phyloP scores from a whole-genome alignment of 2,888 invertebrate genomes.

The Sesamia inferens region DNA sequence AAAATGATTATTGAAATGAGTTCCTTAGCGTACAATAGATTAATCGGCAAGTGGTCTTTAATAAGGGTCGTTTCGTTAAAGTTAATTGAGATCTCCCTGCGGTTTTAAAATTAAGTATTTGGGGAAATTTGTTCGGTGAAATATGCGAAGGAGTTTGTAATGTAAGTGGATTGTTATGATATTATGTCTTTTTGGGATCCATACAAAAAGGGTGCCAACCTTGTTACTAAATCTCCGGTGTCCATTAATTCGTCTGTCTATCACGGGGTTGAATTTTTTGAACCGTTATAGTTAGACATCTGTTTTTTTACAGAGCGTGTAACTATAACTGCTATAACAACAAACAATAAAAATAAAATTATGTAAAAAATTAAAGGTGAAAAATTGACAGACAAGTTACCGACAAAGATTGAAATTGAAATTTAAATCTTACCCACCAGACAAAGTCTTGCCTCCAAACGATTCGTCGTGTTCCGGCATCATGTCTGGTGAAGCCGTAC shows the following conservation, averaged over 20 bases:
- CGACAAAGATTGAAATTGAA: no score
- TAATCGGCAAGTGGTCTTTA: conserved; percentile 18
- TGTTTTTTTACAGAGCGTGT: neutral
- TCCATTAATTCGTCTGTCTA: neutral
- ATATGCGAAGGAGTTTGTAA: neutral
- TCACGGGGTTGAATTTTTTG: neutral
- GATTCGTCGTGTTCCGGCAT: no score
- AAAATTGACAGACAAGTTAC: no score
- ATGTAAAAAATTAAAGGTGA: no score
- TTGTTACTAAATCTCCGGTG: neutral
- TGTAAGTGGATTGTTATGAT: neutral
- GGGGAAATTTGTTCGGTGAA: neutral
- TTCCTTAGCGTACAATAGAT: conserved; percentile 43
- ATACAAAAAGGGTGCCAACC: neutral
- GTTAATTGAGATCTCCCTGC: conserved; percentile 35
- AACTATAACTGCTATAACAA: no score
- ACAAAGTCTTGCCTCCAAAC: no score
- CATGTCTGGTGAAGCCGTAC: no score
- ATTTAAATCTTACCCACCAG: no score
- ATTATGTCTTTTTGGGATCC: neutral
- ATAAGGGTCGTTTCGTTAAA: conserved; percentile 29
- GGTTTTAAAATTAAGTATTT: conserved; percentile 5
- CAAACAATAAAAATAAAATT: no score
- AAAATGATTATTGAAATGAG: conserved; percentile 54
- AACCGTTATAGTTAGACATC: neutral